Percentiles rank a stretch among this genome's conserved stretches.
Evolutionary conservation across 1,140 invertebrate genomes (phyloP).

Genomic region (Watersipora subatra): DNA sequence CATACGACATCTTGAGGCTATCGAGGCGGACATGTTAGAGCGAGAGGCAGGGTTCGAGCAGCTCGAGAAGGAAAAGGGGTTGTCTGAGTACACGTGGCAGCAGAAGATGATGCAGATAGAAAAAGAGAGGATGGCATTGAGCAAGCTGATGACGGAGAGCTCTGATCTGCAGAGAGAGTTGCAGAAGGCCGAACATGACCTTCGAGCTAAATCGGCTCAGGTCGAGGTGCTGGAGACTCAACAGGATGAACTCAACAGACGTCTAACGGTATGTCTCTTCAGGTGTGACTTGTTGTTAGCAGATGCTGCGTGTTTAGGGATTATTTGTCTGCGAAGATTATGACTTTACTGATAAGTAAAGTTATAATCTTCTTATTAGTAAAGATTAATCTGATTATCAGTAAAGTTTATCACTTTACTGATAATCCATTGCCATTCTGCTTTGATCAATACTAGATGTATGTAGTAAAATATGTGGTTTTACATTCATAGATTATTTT

Average conservation of each 20-base stretch:
- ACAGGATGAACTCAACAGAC: constrained; percentile 25
- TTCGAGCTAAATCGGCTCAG: constrained; percentile 28
- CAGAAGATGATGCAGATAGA: constrained; percentile 29
- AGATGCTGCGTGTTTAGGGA: too few relatives aligned
- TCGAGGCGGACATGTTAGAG: constrained; percentile 43
- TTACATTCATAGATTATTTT: too few relatives aligned
- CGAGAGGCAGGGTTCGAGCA: constrained; percentile 40
- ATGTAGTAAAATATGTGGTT: too few relatives aligned
- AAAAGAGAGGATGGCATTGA: constrained; percentile 18
- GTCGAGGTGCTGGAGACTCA: constrained; percentile 34
- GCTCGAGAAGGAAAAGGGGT: constrained; percentile 34
- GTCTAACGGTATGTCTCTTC: neutral
- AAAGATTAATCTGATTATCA: too few relatives aligned
- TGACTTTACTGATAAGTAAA: too few relatives aligned
- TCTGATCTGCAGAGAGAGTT: constrained; percentile 35
- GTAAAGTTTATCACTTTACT: too few relatives aligned
- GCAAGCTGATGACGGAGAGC: constrained; percentile 22
- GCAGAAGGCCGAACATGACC: constrained; percentile 28
- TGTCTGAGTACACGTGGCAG: constrained; percentile 32
- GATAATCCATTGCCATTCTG: too few relatives aligned
- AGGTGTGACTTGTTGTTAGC: too few relatives aligned
- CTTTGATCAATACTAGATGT: too few relatives aligned
- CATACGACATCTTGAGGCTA: constrained; percentile 40
- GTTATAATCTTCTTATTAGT: too few relatives aligned
- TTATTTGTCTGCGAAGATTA: too few relatives aligned